Conservation (phyloP, 2,113 vertebrate species). For the Cyprinodon variegatus region DNA sequence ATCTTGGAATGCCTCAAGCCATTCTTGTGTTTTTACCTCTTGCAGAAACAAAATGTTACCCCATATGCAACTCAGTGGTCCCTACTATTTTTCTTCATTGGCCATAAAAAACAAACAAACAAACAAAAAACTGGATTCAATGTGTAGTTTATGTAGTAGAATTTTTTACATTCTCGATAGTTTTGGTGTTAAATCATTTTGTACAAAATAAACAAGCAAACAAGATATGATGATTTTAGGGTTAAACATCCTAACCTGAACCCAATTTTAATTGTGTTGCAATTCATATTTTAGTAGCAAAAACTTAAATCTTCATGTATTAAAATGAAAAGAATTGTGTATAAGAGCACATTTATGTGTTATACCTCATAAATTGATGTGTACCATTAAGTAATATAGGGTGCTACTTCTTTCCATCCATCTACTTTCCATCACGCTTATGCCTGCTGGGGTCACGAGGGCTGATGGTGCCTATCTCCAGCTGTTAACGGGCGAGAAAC, state of each 20-base stretch:
- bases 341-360: slow-evolving; percentile 66
- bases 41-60: slow-evolving; percentile 15
- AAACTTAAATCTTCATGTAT: slow-evolving; percentile 50
- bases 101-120: background rate
- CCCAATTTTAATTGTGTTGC: slow-evolving; percentile 29
- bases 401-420: slow-evolving; percentile 5
- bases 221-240: slow-evolving; percentile 2
- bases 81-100: slow-evolving; percentile 27
- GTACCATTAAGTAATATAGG: slow-evolving; percentile 36
- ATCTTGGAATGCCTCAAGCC: slow-evolving; percentile 18
- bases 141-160: background rate
- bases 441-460: no score
- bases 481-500: no score
- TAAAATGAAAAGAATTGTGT: slow-evolving; percentile 61
- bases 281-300: slow-evolving; percentile 59
- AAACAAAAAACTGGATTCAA: slow-evolving; percentile 43
- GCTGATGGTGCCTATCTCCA: no score
- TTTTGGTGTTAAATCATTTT: background rate
- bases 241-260: slow-evolving; percentile 41
- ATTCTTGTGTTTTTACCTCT: slow-evolving; percentile 20
- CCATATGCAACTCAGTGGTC: slow-evolving; percentile 6
- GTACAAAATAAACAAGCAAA: background rate
- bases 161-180: no score
- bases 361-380: slow-evolving; percentile 62
- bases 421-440: no score